Evolutionary conservation across 2,797 vertebrate species (phyloP).

Genomic region (Erithacus rubecula): DNA sequence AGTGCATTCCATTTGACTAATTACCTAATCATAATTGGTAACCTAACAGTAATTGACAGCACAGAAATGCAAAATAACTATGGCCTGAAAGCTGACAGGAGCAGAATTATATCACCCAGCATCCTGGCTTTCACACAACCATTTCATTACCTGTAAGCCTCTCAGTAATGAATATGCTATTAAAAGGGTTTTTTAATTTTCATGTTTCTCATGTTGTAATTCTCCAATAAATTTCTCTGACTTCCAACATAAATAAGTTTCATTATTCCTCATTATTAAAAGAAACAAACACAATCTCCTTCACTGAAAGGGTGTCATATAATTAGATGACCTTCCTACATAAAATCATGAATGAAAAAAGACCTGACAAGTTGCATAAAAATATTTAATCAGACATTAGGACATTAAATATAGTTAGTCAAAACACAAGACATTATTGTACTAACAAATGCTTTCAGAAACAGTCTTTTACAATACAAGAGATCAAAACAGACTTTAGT

Average conservation of each 20-base stretch:
- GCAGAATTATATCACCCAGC: conserved; percentile 24
- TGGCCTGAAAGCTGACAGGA: not conserved
- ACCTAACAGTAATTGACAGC: conserved; percentile 57
- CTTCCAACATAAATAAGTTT: conserved; percentile 76
- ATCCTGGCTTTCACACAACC: conserved; percentile 38
- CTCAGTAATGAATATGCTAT: conserved; percentile 67
- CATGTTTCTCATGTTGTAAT: conserved; percentile 65
- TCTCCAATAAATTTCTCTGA: conserved; percentile 73
- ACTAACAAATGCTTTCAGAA: conserved; percentile 53
- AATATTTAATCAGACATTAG: conserved; percentile 63
- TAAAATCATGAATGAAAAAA: conserved; percentile 67
- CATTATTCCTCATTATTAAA: conserved; percentile 75
- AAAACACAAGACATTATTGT: conserved; percentile 33
- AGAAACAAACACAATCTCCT: conserved; percentile 68
- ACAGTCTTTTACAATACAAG: conserved; percentile 34
- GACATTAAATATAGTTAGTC: conserved; percentile 50
- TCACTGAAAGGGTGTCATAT: conserved; percentile 62
- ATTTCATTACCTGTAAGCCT: conserved; percentile 59
- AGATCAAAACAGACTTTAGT: conserved; percentile 54
- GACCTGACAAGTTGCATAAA: conserved; percentile 54
- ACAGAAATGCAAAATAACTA: conserved; percentile 41
- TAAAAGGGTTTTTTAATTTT: conserved; percentile 68
- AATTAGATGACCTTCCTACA: conserved; percentile 68
- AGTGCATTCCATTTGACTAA: conserved; percentile 36
- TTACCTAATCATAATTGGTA: conserved; percentile 48